These are phyloP conservation scores for Manacus vitellinus DNA, from an alignment of 2,113 vertebrate species.

Conservation along the genomic window DNA sequence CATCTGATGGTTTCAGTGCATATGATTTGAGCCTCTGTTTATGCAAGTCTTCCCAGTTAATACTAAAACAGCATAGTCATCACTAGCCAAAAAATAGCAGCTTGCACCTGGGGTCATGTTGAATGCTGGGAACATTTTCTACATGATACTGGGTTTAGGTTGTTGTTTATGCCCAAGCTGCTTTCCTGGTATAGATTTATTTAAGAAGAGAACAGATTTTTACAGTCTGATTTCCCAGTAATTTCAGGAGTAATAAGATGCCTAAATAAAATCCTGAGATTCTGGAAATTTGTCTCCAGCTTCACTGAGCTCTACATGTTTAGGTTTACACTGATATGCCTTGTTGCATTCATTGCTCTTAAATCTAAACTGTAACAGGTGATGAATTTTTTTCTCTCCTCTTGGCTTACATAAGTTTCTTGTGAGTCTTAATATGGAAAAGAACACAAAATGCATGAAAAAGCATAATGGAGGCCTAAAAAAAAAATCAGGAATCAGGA, in stretches of 20 bases:
- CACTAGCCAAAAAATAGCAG: not conserved
- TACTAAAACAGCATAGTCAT: not conserved
- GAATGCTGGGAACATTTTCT: not conserved
- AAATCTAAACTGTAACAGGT: not conserved
- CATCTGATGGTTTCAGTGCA: rapidly evolving
- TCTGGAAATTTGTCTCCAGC: not conserved
- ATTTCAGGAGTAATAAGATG: not conserved
- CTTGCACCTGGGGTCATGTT: not conserved
- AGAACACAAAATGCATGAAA: not conserved
- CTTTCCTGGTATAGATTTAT: not conserved
- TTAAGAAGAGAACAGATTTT: not conserved
- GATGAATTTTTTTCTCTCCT: not conserved
- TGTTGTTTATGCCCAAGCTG: not conserved
- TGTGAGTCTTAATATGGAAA: not conserved
- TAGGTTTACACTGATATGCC: not conserved
- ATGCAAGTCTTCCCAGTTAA: not conserved
- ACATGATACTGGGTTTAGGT: not conserved
- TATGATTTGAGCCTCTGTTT: not conserved
- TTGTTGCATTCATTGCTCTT: not conserved
- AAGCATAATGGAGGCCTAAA: not conserved
- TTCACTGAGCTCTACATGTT: not conserved
- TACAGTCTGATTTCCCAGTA: not conserved
- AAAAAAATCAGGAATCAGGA: not conserved
- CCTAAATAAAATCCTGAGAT: not conserved
- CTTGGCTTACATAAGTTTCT: not conserved